Evolutionary conservation across 2,797 vertebrate genomes (phyloP), one percentile per base, ranked within the genome.

Genomic region (Hoplostethus atlanticus): DNA sequence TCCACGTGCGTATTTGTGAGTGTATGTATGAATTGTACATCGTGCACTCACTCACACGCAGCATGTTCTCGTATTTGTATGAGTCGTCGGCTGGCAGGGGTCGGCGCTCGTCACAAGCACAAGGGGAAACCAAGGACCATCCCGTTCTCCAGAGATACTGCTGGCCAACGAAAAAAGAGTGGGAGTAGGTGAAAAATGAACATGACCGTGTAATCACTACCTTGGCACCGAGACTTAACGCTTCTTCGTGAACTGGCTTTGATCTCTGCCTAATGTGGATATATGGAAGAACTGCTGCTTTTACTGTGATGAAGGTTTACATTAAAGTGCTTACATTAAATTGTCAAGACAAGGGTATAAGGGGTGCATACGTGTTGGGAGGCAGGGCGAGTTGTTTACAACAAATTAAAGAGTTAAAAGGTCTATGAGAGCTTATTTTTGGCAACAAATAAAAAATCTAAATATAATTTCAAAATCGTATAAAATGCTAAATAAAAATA

Each of bases 231-330:
- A 74, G 81, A 84, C 80, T 72, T 70, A 83, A 76, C 60, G n/a
- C 75, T 53, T 28, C 76, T 80, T 84, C 81, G 74, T 54, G 70
- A 82, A 83, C 68, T 71, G 81, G 61, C 87, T 91, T 89, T 91
- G 87, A 91, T 88, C 79, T 85, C 71, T 2, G n/a, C 76, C 83
- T 86, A 84, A 89, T 77, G 72, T 80, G 74, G 77, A 84, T 74
- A 68, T 81, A 83, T 75, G 71, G 64, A 60, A 80, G 77, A 81
- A 72, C 16, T 9, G 68, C 79, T 76, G 70, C 82, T 85, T 85
- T 86, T 68, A 86, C 77, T 70, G 57, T 61, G 71, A 85, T 87
- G 83, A 89, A 86, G 80, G 79, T 76, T 71, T 84, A 84, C 81
- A 77, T 70, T 90, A 87, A 87, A 85, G 80, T 36, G 77, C 77